Base-by-base conservation (phyloP, 2,888 invertebrate genomes). In the Tenthredo distinguenda region DNA sequence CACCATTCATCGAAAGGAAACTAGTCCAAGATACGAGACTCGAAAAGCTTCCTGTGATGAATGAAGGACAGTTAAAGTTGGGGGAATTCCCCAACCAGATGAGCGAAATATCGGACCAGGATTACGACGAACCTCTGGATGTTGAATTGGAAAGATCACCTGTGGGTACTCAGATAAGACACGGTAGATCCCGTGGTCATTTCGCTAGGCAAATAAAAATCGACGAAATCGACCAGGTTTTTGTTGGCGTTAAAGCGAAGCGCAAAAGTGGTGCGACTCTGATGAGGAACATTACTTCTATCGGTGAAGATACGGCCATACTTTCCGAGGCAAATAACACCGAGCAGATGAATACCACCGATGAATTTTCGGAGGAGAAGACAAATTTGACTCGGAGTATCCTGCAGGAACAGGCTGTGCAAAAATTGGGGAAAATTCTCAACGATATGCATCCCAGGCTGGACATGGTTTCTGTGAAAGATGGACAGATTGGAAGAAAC, bases 171-270 rank as follows among this genome's bases (percentile, higher is more conserved):
- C 90, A 90, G 87, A 95, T 95, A 86, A 93, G 95, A 62, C 95
- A 95, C 89, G 92, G 94, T 31, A 92, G 94, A 77, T 95, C 95
- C 0, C 90, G 94, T 9, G 91, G 88, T 65, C 93, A 94, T 86
- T 91, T 93, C 15, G 87, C 86, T 0, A 88, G 91, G 37, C 88
- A 90, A 85, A 62, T 85, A n/a, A 87, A 86, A 76, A 85, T 86
- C 34, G 87, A 88, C 21, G 87, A 87, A 58, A 15, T 84, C 34
- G 86, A 85, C 37, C 84, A 85, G 21, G 68, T 34, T 34, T 71
- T 71, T 9, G 83, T 85, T 15, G 76, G n/a, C 43, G 18, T 34
- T 18, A 68, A 84, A 76, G 65, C 71, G 18, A 85, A 55, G 31
- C 68, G 50, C 12, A 68, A 47, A 50, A 50, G 68, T 21, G 68